A percentile compares a stretch with the other conserved stretches of the same genome.
phyloP scores from a whole-genome alignment of 2,797 vertebrate genomes.

The Cyprinodon diabolis region DNA sequence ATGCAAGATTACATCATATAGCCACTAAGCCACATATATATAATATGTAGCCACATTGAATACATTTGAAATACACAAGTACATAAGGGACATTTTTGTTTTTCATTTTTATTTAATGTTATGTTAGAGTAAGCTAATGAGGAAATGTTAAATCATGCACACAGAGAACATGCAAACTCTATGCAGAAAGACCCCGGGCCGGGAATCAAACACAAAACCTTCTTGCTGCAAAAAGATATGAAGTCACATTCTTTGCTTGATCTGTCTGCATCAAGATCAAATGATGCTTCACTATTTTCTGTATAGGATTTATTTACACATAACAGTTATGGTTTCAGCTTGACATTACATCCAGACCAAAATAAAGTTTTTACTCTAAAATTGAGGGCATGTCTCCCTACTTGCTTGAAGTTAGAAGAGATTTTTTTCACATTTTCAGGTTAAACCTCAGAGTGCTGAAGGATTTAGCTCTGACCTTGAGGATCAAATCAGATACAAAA shows the following conservation, averaged over 20 bases:
- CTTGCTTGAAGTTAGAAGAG: slow-evolving; percentile 14
- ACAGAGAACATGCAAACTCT: no score
- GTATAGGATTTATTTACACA: background rate
- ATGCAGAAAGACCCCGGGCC: no score
- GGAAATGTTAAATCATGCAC: no score
- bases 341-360: slow-evolving; percentile 4
- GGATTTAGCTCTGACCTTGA: slow-evolving; percentile 25
- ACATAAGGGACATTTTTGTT: no score
- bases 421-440: slow-evolving; percentile 26
- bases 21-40: background rate
- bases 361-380: slow-evolving; percentile 21
- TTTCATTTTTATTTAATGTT: no score
- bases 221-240: slow-evolving; percentile 12
- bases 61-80: no score
- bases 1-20: background rate
- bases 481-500: slow-evolving; percentile 42
- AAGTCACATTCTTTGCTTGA: slow-evolving; percentile 5
- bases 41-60: no score
- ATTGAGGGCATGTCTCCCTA: background rate
- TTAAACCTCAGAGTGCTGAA: slow-evolving; percentile 23
- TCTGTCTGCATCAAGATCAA: background rate
- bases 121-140: no score
- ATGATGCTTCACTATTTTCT: background rate
- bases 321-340: background rate
- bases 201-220: no score